phyloP scores from a whole-genome alignment of 1,140 invertebrate species.

The Drosophila tani region DNA sequence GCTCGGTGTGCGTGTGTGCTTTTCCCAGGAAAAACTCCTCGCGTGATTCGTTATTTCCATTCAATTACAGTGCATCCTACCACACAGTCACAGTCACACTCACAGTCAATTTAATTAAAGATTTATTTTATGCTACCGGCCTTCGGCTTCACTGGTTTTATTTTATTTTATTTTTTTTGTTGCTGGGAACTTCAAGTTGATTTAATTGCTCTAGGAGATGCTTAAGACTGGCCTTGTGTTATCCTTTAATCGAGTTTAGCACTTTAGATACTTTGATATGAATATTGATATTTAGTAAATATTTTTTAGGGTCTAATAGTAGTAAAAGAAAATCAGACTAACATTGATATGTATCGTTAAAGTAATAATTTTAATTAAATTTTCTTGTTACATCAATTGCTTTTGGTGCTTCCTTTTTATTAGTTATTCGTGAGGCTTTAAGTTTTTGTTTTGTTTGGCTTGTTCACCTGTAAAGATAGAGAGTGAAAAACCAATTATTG shows the following conservation, averaged over 20 bases:
- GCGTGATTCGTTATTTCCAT: constrained; percentile 53
- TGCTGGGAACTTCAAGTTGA: not conserved
- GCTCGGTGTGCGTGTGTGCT: not conserved
- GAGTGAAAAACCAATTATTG: constrained; percentile 22
- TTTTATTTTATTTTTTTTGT: not conserved
- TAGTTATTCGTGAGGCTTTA: constrained; percentile 16
- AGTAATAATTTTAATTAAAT: constrained; percentile 38
- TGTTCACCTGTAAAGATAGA: constrained; percentile 37
- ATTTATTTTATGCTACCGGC: constrained; percentile 19
- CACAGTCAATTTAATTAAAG: constrained; percentile 37
- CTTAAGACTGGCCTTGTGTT: constrained; percentile 1
- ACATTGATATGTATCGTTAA: constrained; percentile 78
- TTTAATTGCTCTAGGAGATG: constrained; percentile 11
- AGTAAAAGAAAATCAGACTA: constrained; percentile 67
- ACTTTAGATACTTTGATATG: constrained; percentile 28
- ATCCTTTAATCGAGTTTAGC: constrained; percentile 14
- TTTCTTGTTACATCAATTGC: constrained; percentile 14
- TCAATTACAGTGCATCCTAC: constrained; percentile 35
- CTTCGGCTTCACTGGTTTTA: constrained; percentile 14
- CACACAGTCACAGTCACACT: constrained; percentile 4
- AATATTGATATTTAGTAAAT: constrained; percentile 27
- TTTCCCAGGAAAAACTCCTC: constrained; percentile 27
- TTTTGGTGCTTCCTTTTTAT: constrained; percentile 1
- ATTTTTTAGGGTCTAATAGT: constrained; percentile 8
- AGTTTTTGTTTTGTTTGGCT: not conserved